phyloP scores from a whole-genome alignment of 2,113 vertebrate genomes.

The Alligator sinensis region DNA sequence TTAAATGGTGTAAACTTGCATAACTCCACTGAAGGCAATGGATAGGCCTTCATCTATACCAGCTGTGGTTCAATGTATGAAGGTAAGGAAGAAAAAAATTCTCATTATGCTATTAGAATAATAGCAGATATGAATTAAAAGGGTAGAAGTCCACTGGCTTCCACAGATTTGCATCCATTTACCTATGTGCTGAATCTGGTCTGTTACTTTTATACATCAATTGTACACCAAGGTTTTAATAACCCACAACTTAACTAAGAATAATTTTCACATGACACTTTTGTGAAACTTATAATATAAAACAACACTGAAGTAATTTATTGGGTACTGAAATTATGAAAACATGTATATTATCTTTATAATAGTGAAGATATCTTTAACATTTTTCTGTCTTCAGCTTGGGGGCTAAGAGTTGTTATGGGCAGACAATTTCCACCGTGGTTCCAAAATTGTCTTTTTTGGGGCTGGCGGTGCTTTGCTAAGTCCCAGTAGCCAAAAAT shows the following conservation, averaged over 20 bases:
- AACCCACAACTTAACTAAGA: background rate
- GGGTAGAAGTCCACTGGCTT: background rate
- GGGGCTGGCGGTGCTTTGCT: background rate
- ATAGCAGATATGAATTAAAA: background rate
- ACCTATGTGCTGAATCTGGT: background rate
- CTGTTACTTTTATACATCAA: background rate
- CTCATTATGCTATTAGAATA: background rate
- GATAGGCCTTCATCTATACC: background rate
- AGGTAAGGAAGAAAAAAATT: background rate
- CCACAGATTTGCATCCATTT: background rate
- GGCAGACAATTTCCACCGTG: too few species aligned
- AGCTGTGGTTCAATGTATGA: background rate
- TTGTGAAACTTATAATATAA: background rate
- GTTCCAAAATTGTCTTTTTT: background rate
- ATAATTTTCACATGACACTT: background rate
- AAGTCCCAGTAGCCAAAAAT: background rate
- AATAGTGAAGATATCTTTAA: background rate
- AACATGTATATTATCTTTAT: background rate
- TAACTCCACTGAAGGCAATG: background rate
- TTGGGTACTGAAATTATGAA: background rate
- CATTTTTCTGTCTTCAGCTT: background rate
- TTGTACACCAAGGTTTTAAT: background rate
- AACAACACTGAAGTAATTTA: background rate
- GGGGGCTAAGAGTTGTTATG: background rate
- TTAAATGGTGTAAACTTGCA: conserved; percentile 1